A percentile compares a stretch with the other conserved stretches of the same genome.
These are phyloP conservation scores for Anagrus nilaparvatae DNA, from an alignment of 1,140 invertebrate genomes.

Conservation along the genomic window DNA sequence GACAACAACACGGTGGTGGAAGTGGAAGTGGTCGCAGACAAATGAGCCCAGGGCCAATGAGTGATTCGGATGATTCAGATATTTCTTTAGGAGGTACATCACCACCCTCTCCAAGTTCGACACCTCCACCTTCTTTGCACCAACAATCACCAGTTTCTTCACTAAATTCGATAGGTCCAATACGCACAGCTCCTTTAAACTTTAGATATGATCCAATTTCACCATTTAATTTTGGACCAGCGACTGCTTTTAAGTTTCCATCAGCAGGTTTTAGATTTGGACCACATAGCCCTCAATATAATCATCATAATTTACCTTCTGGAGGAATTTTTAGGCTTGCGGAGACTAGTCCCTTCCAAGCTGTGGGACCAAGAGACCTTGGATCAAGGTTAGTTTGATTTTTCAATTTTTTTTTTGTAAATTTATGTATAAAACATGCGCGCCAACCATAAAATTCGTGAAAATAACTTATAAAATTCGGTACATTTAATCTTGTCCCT, in stretches of 20 bases:
- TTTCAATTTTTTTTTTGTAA: too few relatives aligned
- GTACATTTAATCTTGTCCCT: background rate
- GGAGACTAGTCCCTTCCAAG: conserved; percentile 40
- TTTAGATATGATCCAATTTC: conserved; percentile 38
- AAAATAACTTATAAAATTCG: background rate
- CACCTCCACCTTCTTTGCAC: conserved; percentile 34
- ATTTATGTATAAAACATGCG: too few relatives aligned
- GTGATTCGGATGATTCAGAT: conserved; percentile 39
- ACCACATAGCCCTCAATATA: conserved; percentile 39
- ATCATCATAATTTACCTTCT: conserved; percentile 34
- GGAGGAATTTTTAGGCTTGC: conserved; percentile 40
- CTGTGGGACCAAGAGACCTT: conserved; percentile 38
- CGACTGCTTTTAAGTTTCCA: conserved; percentile 39
- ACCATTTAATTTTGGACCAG: conserved; percentile 36
- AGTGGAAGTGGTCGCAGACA: conserved; percentile 29
- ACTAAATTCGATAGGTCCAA: conserved; percentile 32
- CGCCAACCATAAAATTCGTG: background rate
- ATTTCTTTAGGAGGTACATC: conserved; percentile 40
- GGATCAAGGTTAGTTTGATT: conserved; percentile 38
- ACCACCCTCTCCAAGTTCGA: conserved; percentile 35
- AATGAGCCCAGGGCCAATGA: conserved; percentile 36
- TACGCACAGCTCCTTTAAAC: conserved; percentile 34
- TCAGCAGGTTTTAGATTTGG: conserved; percentile 35
- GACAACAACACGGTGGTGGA: conserved; percentile 38
- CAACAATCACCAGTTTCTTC: conserved; percentile 32